phyloP scores from a whole-genome alignment of 2,797 vertebrate genomes.

The Myotis planiceps region DNA sequence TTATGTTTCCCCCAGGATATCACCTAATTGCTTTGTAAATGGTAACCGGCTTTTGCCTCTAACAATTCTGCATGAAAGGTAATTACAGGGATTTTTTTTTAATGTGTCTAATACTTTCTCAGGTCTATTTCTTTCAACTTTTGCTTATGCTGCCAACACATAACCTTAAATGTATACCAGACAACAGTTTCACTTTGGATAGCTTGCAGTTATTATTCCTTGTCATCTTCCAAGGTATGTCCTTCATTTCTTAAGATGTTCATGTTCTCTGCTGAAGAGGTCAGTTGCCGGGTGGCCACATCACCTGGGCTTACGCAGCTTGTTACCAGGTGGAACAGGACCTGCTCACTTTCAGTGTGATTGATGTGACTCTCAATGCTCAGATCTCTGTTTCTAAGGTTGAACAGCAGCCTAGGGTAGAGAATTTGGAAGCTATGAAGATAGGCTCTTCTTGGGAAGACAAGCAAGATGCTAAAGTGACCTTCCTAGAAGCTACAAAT shows the following conservation, averaged over 20 bases:
- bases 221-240: background rate
- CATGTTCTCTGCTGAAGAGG: background rate
- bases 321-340: background rate
- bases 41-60: conserved; percentile 36
- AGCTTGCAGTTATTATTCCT: conserved; percentile 40
- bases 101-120: conserved; percentile 60
- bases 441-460: background rate
- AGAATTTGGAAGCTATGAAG: background rate
- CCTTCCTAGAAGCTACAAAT: conserved; percentile 8
- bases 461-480: background rate
- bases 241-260: conserved; percentile 45
- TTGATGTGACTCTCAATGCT: background rate
- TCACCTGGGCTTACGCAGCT: background rate
- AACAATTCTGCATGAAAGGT: conserved; percentile 60
- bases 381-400: conserved; percentile 17
- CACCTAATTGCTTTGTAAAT: conserved; percentile 69
- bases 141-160: conserved; percentile 35
- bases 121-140: conserved; percentile 54
- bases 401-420: conserved; percentile 15
- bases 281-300: background rate
- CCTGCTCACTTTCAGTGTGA: background rate
- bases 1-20: conserved; percentile 63
- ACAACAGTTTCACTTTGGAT: too few relatives aligned
- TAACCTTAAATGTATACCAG: too few relatives aligned
- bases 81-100: conserved; percentile 32